Percentiles rank a stretch among this genome's conserved stretches.
Evolutionary conservation across 2,888 invertebrate genomes (phyloP).

Genomic region (Aradus depressus): DNA sequence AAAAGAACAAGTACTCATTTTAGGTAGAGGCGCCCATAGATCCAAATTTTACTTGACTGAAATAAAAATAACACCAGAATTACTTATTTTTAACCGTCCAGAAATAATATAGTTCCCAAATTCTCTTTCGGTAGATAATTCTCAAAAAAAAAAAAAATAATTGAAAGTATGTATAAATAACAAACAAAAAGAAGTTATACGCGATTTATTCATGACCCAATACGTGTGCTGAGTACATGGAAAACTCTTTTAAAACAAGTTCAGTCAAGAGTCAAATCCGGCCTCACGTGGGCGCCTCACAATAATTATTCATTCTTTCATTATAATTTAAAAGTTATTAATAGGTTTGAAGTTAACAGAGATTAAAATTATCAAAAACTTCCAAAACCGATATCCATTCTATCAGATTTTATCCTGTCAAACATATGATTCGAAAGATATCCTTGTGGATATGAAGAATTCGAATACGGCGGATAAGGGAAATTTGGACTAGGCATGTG

Average conservation of each 20-base stretch:
- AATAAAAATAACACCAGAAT: no score
- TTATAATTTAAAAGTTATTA: neutral
- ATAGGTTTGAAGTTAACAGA: constrained; percentile 1
- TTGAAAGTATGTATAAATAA: no score
- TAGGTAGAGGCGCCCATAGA: no score
- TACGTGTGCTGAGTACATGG: no score
- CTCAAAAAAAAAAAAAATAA: constrained; percentile 1
- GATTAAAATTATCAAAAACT: constrained; percentile 39
- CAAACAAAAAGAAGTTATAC: no score
- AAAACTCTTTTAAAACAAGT: neutral
- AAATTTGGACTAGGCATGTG: constrained; percentile 61
- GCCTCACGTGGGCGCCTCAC: no score
- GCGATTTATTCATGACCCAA: no score
- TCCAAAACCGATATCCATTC: constrained; percentile 42
- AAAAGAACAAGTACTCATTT: constrained; percentile 24
- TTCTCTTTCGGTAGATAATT: constrained; percentile 8
- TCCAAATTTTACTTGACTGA: no score
- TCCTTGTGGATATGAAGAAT: constrained; percentile 34
- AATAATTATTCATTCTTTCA: neutral
- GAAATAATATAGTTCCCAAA: no score
- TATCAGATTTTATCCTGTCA: constrained; percentile 41
- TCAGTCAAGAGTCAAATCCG: no score
- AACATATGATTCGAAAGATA: constrained; percentile 41
- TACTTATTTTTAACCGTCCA: no score
- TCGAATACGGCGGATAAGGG: constrained; percentile 44